Percentiles rank a stretch among this genome's conserved stretches.
Conservation (phyloP, 1,140 invertebrate species). For the Calliopsis andreniformis region DNA sequence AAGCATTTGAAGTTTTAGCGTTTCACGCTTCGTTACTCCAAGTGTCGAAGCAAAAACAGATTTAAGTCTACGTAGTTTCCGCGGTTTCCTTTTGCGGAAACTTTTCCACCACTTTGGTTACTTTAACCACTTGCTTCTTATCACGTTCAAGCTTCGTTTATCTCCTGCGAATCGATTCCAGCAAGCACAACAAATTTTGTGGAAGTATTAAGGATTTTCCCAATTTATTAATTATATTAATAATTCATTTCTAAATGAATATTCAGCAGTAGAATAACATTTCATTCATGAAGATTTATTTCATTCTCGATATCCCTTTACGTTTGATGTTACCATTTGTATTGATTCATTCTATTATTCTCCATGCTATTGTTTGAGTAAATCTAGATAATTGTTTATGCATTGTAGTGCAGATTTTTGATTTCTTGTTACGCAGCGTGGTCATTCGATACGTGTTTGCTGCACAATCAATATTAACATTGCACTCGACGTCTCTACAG, state of each 20-base stretch:
- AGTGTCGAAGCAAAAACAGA: conserved; percentile 24
- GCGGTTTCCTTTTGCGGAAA: conserved; percentile 19
- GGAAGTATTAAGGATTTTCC: too few species aligned
- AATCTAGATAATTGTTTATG: conserved; percentile 15
- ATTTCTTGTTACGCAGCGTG: conserved; percentile 4
- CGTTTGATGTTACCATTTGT: too few species aligned
- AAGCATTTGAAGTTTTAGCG: conserved; percentile 42
- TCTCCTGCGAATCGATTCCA: not conserved
- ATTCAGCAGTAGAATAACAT: too few species aligned
- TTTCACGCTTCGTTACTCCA: conserved; percentile 49
- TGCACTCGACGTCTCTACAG: conserved; percentile 29
- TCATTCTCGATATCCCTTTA: too few species aligned
- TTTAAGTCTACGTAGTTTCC: conserved; percentile 49
- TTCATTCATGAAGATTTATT: not conserved
- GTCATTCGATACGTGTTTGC: conserved; percentile 37
- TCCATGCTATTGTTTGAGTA: not conserved
- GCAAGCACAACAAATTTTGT: too few species aligned
- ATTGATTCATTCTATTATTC: not conserved
- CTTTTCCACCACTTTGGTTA: not conserved
- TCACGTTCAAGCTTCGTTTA: not conserved
- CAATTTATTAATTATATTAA: too few species aligned
- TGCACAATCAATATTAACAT: conserved; percentile 59
- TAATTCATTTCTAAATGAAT: too few species aligned
- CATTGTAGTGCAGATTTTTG: conserved; percentile 6
- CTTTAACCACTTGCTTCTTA: not conserved